Percentiles rank a stretch among this genome's conserved stretches.
Conservation (phyloP, 1,140 invertebrate genomes). For the Teleogryllus occipitalis region DNA sequence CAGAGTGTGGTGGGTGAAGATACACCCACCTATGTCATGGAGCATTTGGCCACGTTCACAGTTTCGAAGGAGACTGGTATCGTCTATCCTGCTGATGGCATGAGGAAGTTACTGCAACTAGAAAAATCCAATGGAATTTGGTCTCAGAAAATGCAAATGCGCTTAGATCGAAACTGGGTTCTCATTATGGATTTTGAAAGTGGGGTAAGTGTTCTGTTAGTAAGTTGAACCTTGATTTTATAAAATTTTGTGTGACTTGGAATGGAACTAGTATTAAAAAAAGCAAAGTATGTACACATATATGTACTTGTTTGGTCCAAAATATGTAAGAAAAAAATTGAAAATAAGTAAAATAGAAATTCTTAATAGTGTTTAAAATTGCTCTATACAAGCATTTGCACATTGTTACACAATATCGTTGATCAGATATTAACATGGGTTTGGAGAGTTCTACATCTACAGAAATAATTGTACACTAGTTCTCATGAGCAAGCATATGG, state of each 20-base stretch:
- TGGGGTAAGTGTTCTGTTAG: slow-evolving; percentile 57
- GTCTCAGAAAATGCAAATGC: slow-evolving; percentile 95
- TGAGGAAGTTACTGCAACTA: slow-evolving; percentile 85
- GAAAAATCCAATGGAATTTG: slow-evolving; percentile 97
- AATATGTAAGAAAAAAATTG: no score
- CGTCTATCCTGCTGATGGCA: slow-evolving; percentile 87
- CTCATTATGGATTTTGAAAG: slow-evolving; percentile 95
- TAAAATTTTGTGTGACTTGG: background rate
- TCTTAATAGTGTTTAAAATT: no score
- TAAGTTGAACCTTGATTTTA: background rate
- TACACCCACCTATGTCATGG: slow-evolving; percentile 77
- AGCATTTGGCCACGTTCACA: slow-evolving; percentile 96
- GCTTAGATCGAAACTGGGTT: slow-evolving; percentile 79
- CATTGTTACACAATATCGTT: no score
- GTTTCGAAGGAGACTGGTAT: slow-evolving; percentile 82
- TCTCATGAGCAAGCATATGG: no score
- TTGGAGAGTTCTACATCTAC: no score
- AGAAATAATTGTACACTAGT: no score
- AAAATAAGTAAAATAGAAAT: no score
- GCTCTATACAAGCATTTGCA: no score
- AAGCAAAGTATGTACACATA: no score
- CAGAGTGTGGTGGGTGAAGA: slow-evolving; percentile 41
- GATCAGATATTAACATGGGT: no score
- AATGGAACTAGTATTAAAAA: no score
- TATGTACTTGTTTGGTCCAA: no score